phyloP scores from a whole-genome alignment of 2,888 invertebrate species.

The Drosophila setosimentum region DNA sequence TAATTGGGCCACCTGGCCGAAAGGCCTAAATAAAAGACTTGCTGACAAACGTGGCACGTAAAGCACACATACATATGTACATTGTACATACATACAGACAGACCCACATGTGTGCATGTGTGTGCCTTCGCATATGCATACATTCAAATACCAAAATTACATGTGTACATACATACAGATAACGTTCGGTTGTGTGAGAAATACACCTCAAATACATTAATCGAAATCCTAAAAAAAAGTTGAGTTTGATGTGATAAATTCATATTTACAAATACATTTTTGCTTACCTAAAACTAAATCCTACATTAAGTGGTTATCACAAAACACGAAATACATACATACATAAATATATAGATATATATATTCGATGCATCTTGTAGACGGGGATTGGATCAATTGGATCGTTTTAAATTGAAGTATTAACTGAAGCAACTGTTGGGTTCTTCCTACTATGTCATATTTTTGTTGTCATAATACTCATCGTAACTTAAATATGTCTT shows the following conservation, averaged over 20 bases:
- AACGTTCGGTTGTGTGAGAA: background rate
- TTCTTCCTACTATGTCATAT: background rate
- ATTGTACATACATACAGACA: slow-evolving; percentile 4
- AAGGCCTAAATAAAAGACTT: slow-evolving; percentile 23
- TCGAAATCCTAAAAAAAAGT: background rate
- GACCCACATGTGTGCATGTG: background rate
- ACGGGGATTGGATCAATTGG: background rate
- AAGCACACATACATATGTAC: background rate
- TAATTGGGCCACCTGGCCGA: slow-evolving; percentile 64
- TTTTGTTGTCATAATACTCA: background rate
- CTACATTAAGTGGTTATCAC: background rate
- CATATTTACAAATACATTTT: background rate
- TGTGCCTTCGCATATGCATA: background rate
- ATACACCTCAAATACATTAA: background rate
- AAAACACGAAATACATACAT: background rate
- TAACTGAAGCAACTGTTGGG: background rate
- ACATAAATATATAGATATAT: too few species aligned
- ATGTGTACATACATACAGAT: background rate
- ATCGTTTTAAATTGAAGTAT: background rate
- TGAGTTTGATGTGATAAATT: background rate
- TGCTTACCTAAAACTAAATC: background rate
- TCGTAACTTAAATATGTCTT: background rate
- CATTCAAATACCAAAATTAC: background rate
- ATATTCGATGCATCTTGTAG: background rate
- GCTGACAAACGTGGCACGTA: slow-evolving; percentile 16